These are phyloP conservation scores for Acromyrmex charruanus DNA, from an alignment of 1,140 invertebrate species.

Conservation along the genomic window DNA sequence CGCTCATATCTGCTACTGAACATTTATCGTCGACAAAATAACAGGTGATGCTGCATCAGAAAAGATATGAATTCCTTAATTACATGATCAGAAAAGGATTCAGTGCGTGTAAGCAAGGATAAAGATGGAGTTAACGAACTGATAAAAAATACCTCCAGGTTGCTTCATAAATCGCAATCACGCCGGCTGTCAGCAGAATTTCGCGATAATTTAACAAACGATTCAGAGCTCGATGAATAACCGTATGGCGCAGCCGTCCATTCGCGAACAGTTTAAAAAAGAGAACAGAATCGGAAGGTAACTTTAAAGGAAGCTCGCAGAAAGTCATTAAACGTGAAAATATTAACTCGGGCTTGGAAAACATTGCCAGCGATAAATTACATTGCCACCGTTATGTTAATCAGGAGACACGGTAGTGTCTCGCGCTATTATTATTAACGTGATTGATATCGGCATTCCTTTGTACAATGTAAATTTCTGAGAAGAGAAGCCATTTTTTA, in stretches of 20 bases:
- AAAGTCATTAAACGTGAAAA: slow-evolving; percentile 21
- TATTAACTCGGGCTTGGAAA: slow-evolving; percentile 19
- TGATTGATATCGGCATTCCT: background rate
- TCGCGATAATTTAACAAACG: slow-evolving; percentile 77
- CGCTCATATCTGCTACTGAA: slow-evolving; percentile 11
- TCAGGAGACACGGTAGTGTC: too few relatives aligned
- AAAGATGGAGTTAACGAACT: slow-evolving; percentile 76
- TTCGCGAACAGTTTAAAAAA: slow-evolving; percentile 53
- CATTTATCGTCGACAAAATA: slow-evolving; percentile 22
- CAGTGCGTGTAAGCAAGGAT: slow-evolving; percentile 17
- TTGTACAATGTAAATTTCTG: background rate
- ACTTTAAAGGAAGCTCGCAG: background rate
- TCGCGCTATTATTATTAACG: background rate
- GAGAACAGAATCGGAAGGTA: slow-evolving; percentile 27
- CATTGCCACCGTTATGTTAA: background rate
- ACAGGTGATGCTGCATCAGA: background rate
- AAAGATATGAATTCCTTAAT: slow-evolving; percentile 68
- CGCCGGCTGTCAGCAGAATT: slow-evolving; percentile 69
- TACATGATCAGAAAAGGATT: slow-evolving; percentile 52
- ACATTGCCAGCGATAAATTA: slow-evolving; percentile 31
- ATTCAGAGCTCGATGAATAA: slow-evolving; percentile 61
- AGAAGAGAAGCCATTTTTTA: too few relatives aligned
- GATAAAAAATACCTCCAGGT: slow-evolving; percentile 76
- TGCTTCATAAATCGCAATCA: slow-evolving; percentile 82
- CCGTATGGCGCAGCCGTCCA: background rate